A percentile compares a stretch with the other conserved stretches of the same genome.
Evolutionary conservation across 2,888 invertebrate species (phyloP).

Genomic region (Dexiosoma caninum): DNA sequence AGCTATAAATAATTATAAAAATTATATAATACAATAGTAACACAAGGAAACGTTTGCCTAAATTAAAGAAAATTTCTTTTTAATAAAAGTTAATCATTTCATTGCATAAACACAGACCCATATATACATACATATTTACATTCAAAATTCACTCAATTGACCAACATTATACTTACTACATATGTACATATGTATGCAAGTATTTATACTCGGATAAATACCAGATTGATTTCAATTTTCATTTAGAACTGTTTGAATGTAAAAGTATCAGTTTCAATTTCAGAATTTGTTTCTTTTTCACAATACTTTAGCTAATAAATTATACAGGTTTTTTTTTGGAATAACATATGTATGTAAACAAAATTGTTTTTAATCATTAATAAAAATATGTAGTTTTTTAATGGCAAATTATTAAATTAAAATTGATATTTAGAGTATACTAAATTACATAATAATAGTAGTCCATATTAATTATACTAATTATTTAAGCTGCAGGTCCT

Average conservation of each 20-base stretch:
- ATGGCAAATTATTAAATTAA: too few relatives aligned
- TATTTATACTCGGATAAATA: neutral
- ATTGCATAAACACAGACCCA: slow-evolving; percentile 57
- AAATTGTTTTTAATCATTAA: too few relatives aligned
- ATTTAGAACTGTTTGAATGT: neutral
- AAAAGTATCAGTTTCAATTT: neutral
- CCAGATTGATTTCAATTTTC: neutral
- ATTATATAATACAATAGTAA: slow-evolving; percentile 46
- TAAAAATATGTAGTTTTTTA: too few relatives aligned
- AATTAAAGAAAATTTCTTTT: slow-evolving; percentile 8
- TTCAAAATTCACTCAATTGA: neutral
- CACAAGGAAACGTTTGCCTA: slow-evolving; percentile 21
- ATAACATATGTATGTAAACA: too few relatives aligned
- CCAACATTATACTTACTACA: neutral
- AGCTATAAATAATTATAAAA: slow-evolving; percentile 40
- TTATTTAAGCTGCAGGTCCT: too few relatives aligned
- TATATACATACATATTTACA: slow-evolving; percentile 65
- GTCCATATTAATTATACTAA: too few relatives aligned
- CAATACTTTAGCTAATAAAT: neutral
- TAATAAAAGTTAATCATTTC: slow-evolving; percentile 23
- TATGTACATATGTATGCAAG: neutral
- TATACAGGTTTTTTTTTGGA: too few relatives aligned
- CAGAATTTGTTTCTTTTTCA: neutral
- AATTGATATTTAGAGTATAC: too few relatives aligned
- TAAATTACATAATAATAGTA: too few relatives aligned